A percentile compares a stretch with the other conserved stretches of the same genome.
These are phyloP conservation scores for Sander vitreus DNA, from an alignment of 2,113 vertebrate genomes.

Conservation along the genomic window DNA sequence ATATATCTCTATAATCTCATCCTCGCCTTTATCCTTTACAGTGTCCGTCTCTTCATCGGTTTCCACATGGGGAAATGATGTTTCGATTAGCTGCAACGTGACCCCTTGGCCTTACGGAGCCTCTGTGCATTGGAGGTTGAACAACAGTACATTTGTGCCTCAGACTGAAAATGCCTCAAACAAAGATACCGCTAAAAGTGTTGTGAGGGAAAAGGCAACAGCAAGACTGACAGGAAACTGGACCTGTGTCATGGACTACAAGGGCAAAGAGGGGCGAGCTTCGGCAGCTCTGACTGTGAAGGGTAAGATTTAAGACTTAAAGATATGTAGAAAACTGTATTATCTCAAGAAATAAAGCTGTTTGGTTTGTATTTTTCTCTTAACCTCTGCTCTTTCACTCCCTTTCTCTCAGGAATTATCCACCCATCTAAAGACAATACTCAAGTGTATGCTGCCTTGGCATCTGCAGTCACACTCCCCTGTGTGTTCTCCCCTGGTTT, in stretches of 20 bases:
- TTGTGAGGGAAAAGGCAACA: constrained; percentile 17
- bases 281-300: constrained; percentile 65
- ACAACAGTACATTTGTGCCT: constrained; percentile 28
- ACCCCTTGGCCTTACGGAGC: constrained; percentile 1
- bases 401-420: constrained; percentile 72
- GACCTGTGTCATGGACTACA: constrained; percentile 67
- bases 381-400: not conserved
- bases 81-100: constrained; percentile 66
- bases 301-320: constrained; percentile 64
- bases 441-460: constrained; percentile 74
- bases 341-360: not conserved
- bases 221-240: constrained; percentile 68
- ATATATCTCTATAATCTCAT: constrained; percentile 5
- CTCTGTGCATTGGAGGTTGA: constrained; percentile 63
- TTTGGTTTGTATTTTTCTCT: not conserved
- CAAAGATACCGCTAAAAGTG: fast-evolving
- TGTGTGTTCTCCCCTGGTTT: constrained; percentile 76
- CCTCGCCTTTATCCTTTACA: constrained; percentile 39
- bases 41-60: constrained; percentile 61
- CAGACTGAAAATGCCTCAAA: not conserved
- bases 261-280: constrained; percentile 6
- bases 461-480: constrained; percentile 74
- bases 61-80: constrained; percentile 36
- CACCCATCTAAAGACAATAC: constrained; percentile 56
- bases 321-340: not conserved